These are phyloP conservation scores for Bos javanicus DNA, from an alignment of 2,113 vertebrate genomes.

Conservation along the genomic window DNA sequence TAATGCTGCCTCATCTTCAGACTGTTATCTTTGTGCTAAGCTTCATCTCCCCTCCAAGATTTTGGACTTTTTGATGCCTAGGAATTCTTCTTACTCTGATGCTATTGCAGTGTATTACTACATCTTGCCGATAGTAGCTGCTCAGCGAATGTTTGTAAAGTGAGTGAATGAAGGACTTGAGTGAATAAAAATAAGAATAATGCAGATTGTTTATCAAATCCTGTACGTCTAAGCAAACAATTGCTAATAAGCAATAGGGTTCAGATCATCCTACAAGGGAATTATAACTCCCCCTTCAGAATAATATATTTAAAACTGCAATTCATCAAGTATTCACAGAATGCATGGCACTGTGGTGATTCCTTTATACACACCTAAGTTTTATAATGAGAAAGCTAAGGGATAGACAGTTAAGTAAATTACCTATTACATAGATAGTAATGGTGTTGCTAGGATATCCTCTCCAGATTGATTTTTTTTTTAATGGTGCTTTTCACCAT, in stretches of 20 bases:
- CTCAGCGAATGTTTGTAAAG: neutral
- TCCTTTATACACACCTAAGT: slow-evolving; percentile 28
- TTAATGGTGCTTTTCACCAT: neutral
- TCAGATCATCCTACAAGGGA: neutral
- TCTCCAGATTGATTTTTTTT: neutral
- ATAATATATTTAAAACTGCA: slow-evolving; percentile 33
- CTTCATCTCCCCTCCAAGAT: neutral
- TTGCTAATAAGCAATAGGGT: neutral
- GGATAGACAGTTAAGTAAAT: neutral
- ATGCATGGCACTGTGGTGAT: neutral
- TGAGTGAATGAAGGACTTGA: neutral
- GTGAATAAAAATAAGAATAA: neutral
- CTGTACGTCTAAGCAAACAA: neutral
- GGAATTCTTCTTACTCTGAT: neutral
- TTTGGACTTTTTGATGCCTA: neutral
- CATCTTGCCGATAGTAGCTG: neutral
- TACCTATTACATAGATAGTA: neutral
- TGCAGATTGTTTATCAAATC: neutral
- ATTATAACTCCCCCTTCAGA: neutral
- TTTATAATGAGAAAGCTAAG: slow-evolving; percentile 21
- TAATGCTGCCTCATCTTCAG: neutral
- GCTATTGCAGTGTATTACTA: neutral
- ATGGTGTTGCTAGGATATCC: neutral
- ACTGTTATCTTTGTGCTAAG: neutral
- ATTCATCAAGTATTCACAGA: neutral